A percentile compares a stretch with the other conserved stretches of the same genome.
Evolutionary conservation across 2,797 vertebrate genomes (phyloP).

Genomic region (Cygnus olor): DNA sequence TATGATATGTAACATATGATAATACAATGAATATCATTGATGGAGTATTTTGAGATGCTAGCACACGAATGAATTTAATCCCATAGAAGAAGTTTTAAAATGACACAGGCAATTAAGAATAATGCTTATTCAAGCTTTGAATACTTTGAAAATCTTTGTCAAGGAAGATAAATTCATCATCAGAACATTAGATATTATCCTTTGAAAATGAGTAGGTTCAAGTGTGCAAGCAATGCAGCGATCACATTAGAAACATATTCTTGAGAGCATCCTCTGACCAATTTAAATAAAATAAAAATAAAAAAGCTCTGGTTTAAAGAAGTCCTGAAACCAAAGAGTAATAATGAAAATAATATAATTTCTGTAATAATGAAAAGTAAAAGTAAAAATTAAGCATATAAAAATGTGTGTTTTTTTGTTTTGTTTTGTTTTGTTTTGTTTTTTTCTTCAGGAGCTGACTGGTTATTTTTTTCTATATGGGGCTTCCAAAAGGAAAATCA

Average conservation of each 20-base stretch:
- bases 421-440: too few relatives aligned
- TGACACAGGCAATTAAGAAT: background rate
- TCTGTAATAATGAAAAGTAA: background rate
- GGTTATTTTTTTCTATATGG: background rate
- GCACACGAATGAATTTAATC: background rate
- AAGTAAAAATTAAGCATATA: background rate
- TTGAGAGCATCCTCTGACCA: background rate
- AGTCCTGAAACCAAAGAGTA: background rate
- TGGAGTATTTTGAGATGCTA: background rate
- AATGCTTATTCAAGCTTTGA: background rate
- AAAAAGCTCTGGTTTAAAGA: background rate
- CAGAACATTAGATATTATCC: background rate
- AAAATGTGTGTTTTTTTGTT: background rate
- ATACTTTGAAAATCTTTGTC: background rate
- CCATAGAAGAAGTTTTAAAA: background rate
- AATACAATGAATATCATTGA: background rate
- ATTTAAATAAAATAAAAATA: background rate
- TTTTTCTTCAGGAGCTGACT: background rate
- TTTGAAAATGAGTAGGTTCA: background rate
- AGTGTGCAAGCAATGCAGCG: background rate
- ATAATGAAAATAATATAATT: background rate
- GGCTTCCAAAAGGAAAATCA: background rate
- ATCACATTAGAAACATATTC: background rate
- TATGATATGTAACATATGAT: background rate
- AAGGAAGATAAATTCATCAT: background rate